Evolutionary conservation across 2,888 invertebrate genomes (phyloP).

Genomic region (Drosophila affinis): DNA sequence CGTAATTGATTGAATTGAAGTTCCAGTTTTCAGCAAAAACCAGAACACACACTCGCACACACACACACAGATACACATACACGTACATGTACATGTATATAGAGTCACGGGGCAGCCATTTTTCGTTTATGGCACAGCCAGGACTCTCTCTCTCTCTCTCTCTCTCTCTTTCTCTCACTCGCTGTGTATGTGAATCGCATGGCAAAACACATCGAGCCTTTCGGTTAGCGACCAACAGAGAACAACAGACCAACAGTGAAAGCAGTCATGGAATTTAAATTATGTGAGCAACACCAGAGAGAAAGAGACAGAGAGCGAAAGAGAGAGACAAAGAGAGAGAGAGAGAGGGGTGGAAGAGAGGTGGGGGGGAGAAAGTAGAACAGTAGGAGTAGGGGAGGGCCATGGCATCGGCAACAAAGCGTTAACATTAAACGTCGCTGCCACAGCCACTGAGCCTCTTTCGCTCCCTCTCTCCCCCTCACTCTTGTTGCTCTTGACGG

Average conservation of each 20-base stretch:
- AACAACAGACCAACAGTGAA: slow-evolving; percentile 33
- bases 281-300: slow-evolving; percentile 24
- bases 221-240: slow-evolving; percentile 34
- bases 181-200: slow-evolving; percentile 42
- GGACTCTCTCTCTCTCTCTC: neutral
- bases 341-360: neutral
- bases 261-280: slow-evolving; percentile 57
- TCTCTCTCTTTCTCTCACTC: too few relatives aligned
- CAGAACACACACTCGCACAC: slow-evolving; percentile 5
- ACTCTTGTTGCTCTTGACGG: slow-evolving; percentile 15
- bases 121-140: slow-evolving; percentile 44
- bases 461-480: neutral
- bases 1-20: slow-evolving; percentile 62
- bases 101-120: slow-evolving; percentile 42
- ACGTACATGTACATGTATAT: neutral
- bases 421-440: slow-evolving; percentile 49
- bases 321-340: neutral
- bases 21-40: slow-evolving; percentile 20
- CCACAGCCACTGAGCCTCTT: neutral
- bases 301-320: neutral
- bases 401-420: slow-evolving; percentile 37
- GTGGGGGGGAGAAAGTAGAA: neutral
- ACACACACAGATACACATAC: slow-evolving; percentile 5
- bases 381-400: neutral
- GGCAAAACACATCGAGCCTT: slow-evolving; percentile 40